Conservation (phyloP, 2,797 vertebrate species). For the Huso huso region DNA sequence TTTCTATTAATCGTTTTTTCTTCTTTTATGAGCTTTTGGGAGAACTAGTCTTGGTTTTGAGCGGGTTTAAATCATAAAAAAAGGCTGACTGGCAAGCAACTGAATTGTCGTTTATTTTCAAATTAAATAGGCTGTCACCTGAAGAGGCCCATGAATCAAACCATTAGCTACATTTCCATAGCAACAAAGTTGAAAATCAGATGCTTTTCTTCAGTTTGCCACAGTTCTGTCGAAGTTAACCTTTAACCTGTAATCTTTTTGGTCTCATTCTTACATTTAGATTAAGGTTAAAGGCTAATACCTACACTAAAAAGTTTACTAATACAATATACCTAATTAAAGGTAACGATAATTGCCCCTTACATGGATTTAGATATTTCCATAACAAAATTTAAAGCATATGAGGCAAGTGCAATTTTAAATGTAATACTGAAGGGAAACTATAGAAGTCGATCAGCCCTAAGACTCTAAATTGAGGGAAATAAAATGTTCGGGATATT, state of each 20-base stretch:
- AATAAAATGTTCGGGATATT: constrained; percentile 56
- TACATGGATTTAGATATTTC: constrained; percentile 58
- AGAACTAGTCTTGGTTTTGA: constrained; percentile 76
- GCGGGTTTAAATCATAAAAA: constrained; percentile 53
- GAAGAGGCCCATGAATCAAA: constrained; percentile 46
- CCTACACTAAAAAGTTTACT: constrained; percentile 55
- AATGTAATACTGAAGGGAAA: constrained; percentile 88
- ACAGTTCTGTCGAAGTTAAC: constrained; percentile 24
- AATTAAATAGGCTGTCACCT: constrained; percentile 34
- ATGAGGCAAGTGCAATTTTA: constrained; percentile 99
- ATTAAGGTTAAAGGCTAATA: constrained; percentile 49
- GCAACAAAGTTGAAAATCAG: constrained; percentile 58
- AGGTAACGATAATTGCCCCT: constrained; percentile 62
- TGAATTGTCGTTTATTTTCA: constrained; percentile 42
- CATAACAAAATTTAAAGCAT: constrained; percentile 71
- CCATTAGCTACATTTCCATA: constrained; percentile 58
- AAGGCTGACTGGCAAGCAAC: constrained; percentile 75
- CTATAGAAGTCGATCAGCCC: constrained; percentile 97
- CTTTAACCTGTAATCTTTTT: constrained; percentile 47
- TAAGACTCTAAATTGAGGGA: constrained; percentile 99
- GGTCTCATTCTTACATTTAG: constrained; percentile 55
- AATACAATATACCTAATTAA: constrained; percentile 46
- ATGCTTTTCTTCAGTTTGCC: constrained; percentile 29
- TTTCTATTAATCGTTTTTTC: constrained; percentile 76
- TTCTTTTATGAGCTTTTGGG: constrained; percentile 78